Evolutionary conservation across 2,888 invertebrate species (phyloP), one percentile per base, ranked within the genome.

Genomic region (Ophonus ardosiacus): DNA sequence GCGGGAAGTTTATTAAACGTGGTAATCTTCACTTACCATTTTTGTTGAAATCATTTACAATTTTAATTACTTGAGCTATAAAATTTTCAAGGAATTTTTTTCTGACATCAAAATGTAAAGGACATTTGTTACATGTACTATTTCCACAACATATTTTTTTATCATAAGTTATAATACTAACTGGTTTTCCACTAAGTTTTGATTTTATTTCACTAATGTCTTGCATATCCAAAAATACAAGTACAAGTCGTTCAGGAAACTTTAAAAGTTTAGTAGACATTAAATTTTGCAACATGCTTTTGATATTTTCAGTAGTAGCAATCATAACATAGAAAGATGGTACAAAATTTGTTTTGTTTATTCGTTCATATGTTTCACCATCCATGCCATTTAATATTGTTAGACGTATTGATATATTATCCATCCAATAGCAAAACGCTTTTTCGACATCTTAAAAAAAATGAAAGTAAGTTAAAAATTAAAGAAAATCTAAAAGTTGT

Each of bases 201-300:
- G n/a, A 24, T 78, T 78, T 78, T 78, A 78, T 57, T 56, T 78
- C 57, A 24, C 7, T 15, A 56, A 57, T 31, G 18, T 92, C 92
- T 0, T 93, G 91, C 87, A 94, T 94, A 90, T 97, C 96, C 0
- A 95, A 93, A 87, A 96, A 93, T 0, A 96, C 91, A 13, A 97
- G 91, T 88, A 95, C 94, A 97, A 97, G 97, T 79, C 95, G 93
- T 86, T 94, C 93, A n/a, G 93, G 92, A 0, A 94, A 92, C 8
- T 91, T 92, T 0, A 95, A 93, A 5, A 96, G 87, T 78, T 78
- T 78, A n/a, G 78, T 57, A 24, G 15, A 17, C 7, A 57, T 24
- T 6, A 78, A 24, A 24, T 57, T 78, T 10, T 57, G 13, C 24
- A 78, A n/a, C 13, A 78, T 78, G 8, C 21, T 57, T n/a, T 56